Percentiles rank a stretch among this genome's conserved stretches.
Evolutionary conservation across 2,797 vertebrate species (phyloP).

Genomic region (Anolis apletophallus): DNA sequence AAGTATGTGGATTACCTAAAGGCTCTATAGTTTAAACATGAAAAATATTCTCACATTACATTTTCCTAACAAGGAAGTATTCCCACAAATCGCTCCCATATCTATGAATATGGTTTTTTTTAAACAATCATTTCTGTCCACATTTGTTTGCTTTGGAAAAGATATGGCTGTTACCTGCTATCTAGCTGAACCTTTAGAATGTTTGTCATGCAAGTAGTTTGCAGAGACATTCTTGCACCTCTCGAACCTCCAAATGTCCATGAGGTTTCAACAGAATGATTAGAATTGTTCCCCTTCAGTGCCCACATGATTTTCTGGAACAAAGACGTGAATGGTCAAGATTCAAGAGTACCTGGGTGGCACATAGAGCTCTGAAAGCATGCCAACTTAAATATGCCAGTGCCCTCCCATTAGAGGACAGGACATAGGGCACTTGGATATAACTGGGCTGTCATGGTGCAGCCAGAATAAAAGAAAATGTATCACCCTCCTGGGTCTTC

Average conservation of each 20-base stretch:
- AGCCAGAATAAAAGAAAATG: too few relatives aligned
- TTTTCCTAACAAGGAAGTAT: conserved; percentile 20
- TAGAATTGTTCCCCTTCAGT: too few relatives aligned
- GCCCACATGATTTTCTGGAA: not conserved
- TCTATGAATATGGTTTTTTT: conserved; percentile 14
- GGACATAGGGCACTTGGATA: too few relatives aligned
- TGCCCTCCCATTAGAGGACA: too few relatives aligned
- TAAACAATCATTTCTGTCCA: not conserved
- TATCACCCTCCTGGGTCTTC: too few relatives aligned
- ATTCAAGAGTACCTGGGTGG: too few relatives aligned
- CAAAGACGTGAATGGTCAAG: not conserved
- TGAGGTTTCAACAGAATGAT: not conserved
- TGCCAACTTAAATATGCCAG: too few relatives aligned
- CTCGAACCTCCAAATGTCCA: not conserved
- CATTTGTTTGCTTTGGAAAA: not conserved
- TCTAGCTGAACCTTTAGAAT: not conserved
- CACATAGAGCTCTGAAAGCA: too few relatives aligned
- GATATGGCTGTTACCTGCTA: not conserved
- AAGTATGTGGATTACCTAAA: conserved; percentile 4
- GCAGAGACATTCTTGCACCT: not conserved
- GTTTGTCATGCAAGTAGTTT: not conserved
- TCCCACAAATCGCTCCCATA: conserved; percentile 3
- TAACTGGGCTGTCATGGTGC: too few relatives aligned
- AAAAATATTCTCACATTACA: conserved; percentile 25
- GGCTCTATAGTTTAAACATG: conserved; percentile 17